Evolutionary conservation across 2,113 vertebrate genomes (phyloP).

Genomic region (Butastur rufipennis): DNA sequence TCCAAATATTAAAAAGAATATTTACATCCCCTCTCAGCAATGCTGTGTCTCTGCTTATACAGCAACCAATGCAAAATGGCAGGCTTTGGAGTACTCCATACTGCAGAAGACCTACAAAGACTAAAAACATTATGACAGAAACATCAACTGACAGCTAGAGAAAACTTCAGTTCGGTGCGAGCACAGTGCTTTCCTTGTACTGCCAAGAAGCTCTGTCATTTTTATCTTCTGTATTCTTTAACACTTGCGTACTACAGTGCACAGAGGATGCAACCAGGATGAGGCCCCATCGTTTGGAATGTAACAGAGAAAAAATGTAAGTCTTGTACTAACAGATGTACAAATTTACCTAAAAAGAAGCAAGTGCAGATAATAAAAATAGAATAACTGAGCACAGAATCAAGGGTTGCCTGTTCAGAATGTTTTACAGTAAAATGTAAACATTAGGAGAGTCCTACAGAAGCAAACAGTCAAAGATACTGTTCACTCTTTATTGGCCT

Average conservation of each 20-base stretch:
- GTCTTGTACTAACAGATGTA: background rate
- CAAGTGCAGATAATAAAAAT: background rate
- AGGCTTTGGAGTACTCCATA: background rate
- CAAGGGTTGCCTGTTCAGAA: background rate
- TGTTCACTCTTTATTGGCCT: background rate
- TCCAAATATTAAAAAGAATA: background rate
- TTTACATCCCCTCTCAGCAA: background rate
- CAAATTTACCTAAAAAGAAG: background rate
- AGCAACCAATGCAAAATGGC: background rate
- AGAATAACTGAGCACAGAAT: background rate
- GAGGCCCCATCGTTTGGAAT: background rate
- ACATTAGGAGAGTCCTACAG: background rate
- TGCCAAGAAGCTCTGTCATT: background rate
- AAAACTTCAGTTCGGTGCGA: background rate
- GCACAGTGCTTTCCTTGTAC: background rate
- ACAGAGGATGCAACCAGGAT: background rate
- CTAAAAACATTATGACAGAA: background rate
- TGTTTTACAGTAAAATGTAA: background rate
- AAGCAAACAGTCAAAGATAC: background rate
- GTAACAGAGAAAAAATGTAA: background rate
- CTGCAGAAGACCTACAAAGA: background rate
- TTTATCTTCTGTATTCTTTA: background rate
- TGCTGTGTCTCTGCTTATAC: background rate
- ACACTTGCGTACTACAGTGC: background rate
- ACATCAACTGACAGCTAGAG: background rate